Base-by-base conservation (phyloP, 2,113 vertebrate species). In the Heterocephalus glaber region DNA sequence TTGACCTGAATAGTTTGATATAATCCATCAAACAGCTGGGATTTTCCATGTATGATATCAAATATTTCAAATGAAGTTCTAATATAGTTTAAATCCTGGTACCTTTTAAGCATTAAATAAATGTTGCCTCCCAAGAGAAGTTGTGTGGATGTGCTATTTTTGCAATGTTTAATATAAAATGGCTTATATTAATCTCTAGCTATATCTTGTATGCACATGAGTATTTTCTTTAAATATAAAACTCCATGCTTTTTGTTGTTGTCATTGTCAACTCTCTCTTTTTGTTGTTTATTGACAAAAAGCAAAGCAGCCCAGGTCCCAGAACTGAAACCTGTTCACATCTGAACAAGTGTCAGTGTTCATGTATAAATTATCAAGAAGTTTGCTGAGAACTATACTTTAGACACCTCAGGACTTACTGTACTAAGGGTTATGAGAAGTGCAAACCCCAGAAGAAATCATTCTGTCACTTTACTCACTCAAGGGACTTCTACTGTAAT, bases 121-220 rank as follows among this genome's bases (percentile, higher is more conserved):
- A 19, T 81, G 16, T 76, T 90, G 58, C 13, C 44, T 95, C 74
- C 58, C 35, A 70, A 90, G 5, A 7, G 10, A 20, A 52, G 4
- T 47, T 79, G 47, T 82, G 47, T 66, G 56, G 60, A 30, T 94
- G 19, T 86, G n/a, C 56, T 68, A 49, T 58, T 86, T 92, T 52
- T 96, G 10, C 1, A 93, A 33, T 91, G 79, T 81, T 91, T 74
- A 35, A 65, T 92, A n/a, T 79, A 82, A 89, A 91, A 58, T 41
- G 6, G 83, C 84, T 86, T 30, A 66, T 2, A 24, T 86, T 89
- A 54, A 24, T 60, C 84, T 81, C 35, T 56, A 77, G 24, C 61
- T 85, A 38, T 74, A 38, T 63, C 47, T 94, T 92, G 2, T 22
- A 38, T 47, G 11, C 17, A 26, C 22, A 35, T 33, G 35, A 61